Evolutionary conservation across 2,888 invertebrate species (phyloP).

Genomic region (Tyria jacobaeae): DNA sequence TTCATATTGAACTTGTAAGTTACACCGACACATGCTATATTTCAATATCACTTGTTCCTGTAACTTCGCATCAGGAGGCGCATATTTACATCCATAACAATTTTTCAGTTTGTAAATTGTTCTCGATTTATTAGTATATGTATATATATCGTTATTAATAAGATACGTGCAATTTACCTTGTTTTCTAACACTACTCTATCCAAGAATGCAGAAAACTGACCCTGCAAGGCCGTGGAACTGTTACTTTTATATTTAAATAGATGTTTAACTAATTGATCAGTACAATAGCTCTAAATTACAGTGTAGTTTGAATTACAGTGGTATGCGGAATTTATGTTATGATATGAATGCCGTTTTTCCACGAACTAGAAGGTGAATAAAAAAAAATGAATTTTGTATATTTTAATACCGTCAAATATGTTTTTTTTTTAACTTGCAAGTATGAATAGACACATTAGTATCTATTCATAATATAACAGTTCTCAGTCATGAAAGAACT

Average conservation of each 20-base stretch:
- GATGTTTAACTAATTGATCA: conserved; percentile 41
- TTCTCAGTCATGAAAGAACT: no score
- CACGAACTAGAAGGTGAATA: no score
- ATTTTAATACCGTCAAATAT: no score
- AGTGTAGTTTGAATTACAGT: conserved; percentile 10
- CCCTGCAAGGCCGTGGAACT: conserved; percentile 77
- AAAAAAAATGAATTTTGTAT: no score
- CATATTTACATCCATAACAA: not conserved
- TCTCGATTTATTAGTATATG: not conserved
- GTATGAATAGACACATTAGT: no score
- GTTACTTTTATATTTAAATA: conserved; percentile 71
- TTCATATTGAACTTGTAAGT: conserved; percentile 11
- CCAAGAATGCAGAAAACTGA: conserved; percentile 79
- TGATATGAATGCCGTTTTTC: not conserved
- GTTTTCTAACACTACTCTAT: conserved; percentile 51
- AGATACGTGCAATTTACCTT: conserved; percentile 14
- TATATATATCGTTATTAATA: not conserved
- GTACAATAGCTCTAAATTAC: conserved; percentile 33
- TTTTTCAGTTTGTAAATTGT: not conserved
- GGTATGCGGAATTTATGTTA: conserved; percentile 17
- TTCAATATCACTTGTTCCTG: conserved; percentile 6
- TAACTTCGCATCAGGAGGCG: not conserved
- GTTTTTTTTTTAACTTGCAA: conserved; percentile 3
- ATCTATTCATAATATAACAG: no score
- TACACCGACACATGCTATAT: conserved; percentile 5